Conservation (phyloP, 53 echinoderm and acorn worm species). For the Henricia sp. region DNA sequence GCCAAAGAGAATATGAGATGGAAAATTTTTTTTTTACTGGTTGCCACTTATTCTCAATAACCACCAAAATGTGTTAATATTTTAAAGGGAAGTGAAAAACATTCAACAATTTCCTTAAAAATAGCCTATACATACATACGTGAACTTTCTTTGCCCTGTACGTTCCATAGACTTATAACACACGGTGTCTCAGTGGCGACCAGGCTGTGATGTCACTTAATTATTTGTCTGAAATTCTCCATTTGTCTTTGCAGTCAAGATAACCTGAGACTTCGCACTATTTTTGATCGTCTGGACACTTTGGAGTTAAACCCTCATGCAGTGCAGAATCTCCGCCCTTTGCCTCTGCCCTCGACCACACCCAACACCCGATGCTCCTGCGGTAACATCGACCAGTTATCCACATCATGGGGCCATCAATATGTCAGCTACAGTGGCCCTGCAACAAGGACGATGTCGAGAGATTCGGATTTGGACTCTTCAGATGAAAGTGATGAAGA, state of each 20-base stretch:
- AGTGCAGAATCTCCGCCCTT: neutral
- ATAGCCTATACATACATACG: too few relatives aligned
- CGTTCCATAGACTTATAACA: neutral
- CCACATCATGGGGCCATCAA: conserved; percentile 36
- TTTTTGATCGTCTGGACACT: conserved; percentile 27
- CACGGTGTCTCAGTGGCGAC: too few relatives aligned
- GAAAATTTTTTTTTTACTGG: too few relatives aligned
- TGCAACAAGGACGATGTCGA: conserved; percentile 8
- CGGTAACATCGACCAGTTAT: conserved; percentile 43
- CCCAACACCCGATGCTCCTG: conserved; percentile 61
- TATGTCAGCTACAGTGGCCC: conserved; percentile 12
- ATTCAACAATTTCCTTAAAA: too few relatives aligned
- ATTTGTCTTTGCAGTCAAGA: conserved; percentile 25
- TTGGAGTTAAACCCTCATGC: conserved; percentile 13
- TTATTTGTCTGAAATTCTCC: too few relatives aligned
- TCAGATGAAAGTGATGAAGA: conserved; percentile 49
- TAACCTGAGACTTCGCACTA: conserved; percentile 14
- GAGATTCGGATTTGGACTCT: neutral
- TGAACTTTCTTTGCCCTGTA: neutral
- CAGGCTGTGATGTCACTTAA: too few relatives aligned
- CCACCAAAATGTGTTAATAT: too few relatives aligned
- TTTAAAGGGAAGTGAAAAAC: too few relatives aligned
- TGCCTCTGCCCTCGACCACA: neutral
- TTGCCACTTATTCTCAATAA: too few relatives aligned
- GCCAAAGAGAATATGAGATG: too few relatives aligned